Percentiles rank a stretch among this genome's conserved stretches.
Conservation (phyloP, 2,797 vertebrate genomes). For the Sarcoramphus papa region DNA sequence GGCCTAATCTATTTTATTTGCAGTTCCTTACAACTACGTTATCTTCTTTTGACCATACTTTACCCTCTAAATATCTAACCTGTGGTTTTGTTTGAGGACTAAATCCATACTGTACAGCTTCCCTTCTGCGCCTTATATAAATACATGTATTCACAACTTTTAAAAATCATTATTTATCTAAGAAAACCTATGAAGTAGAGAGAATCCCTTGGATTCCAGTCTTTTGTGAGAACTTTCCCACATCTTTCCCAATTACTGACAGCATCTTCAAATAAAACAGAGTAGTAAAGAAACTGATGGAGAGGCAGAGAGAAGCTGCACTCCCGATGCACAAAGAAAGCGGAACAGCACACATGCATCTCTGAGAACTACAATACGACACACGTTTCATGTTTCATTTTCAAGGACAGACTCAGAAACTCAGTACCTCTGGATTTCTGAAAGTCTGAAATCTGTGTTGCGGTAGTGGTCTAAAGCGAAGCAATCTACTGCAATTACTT, state of each 20-base stretch:
- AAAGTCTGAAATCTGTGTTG: neutral
- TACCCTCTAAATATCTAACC: neutral
- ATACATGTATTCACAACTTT: neutral
- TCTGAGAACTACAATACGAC: neutral
- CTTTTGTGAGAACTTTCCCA: neutral
- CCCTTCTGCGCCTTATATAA: neutral
- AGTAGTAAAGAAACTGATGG: neutral
- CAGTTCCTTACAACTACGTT: neutral
- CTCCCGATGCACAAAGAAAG: neutral
- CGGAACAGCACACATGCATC: rapidly evolving
- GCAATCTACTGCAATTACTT: neutral
- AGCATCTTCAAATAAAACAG: neutral
- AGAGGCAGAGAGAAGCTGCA: neutral
- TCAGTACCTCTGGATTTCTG: neutral
- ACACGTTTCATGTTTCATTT: neutral
- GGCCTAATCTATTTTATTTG: neutral
- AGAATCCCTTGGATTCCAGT: neutral
- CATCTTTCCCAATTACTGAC: neutral
- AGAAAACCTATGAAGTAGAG: neutral
- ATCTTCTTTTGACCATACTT: neutral
- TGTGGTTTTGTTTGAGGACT: neutral
- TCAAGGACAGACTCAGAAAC: neutral
- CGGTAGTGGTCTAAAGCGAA: rapidly evolving
- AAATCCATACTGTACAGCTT: neutral
- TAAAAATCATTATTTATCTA: neutral